A percentile compares a stretch with the other conserved stretches of the same genome.
Evolutionary conservation across 2,888 invertebrate genomes (phyloP).

Genomic region (Synanthedon myopaeformis): DNA sequence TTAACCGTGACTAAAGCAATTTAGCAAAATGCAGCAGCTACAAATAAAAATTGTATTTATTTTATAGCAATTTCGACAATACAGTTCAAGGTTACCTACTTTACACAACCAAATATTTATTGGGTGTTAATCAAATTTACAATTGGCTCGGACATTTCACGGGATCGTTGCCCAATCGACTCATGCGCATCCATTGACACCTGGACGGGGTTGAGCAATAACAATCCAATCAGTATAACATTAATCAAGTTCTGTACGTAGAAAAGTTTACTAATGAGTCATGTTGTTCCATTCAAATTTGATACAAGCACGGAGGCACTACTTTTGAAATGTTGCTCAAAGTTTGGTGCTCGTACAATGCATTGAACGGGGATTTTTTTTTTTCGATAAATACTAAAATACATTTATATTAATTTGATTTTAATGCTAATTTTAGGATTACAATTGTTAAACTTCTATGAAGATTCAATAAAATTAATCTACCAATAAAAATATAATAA

Average conservation of each 20-base stretch:
- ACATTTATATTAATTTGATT: no score
- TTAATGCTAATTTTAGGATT: no score
- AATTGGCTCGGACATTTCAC: slow-evolving; percentile 10
- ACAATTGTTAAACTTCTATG: no score
- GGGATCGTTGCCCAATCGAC: slow-evolving; percentile 6
- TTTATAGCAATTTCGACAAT: not conserved
- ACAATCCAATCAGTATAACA: not conserved
- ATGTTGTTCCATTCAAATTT: not conserved
- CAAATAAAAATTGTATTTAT: not conserved
- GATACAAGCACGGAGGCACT: not conserved
- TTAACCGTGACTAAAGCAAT: not conserved
- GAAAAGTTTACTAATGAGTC: not conserved
- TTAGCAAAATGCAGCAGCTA: not conserved
- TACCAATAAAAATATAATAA: no score
- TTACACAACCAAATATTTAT: not conserved
- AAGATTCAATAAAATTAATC: no score
- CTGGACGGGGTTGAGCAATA: slow-evolving; percentile 3
- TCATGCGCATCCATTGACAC: slow-evolving; percentile 4
- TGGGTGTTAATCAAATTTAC: slow-evolving; percentile 29
- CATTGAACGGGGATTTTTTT: no score
- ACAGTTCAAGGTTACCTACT: not conserved
- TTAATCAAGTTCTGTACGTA: not conserved
- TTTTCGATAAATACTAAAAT: no score
- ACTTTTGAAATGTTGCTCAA: not conserved
- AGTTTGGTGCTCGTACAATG: not conserved